A percentile compares a stretch with the other conserved stretches of the same genome.
phyloP scores from a whole-genome alignment of 2,888 invertebrate species.

The Sthenelais limicola region DNA sequence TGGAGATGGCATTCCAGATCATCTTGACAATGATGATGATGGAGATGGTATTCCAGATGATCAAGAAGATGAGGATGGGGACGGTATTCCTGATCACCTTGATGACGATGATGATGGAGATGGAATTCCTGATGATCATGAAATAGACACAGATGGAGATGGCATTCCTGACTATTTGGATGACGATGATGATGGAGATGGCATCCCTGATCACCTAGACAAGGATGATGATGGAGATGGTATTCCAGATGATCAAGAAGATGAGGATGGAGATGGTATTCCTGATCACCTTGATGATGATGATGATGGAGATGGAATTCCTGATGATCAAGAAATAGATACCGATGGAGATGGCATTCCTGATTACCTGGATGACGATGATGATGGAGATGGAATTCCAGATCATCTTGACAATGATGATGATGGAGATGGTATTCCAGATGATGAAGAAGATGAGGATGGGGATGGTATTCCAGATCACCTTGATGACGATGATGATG shows the following conservation, averaged over 20 bases:
- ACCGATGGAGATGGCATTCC: slow-evolving; percentile 56
- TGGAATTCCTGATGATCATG: slow-evolving; percentile 58
- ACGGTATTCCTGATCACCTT: slow-evolving; percentile 56
- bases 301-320: slow-evolving; percentile 58
- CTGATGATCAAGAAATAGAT: slow-evolving; percentile 50
- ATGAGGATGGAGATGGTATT: slow-evolving; percentile 53
- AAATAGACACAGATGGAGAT: slow-evolving; percentile 50
- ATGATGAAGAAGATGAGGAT: slow-evolving; percentile 47
- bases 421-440: slow-evolving; percentile 49
- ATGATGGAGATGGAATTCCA: slow-evolving; percentile 55
- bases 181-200: slow-evolving; percentile 54
- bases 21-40: slow-evolving; percentile 52
- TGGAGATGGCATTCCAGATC: slow-evolving; percentile 59
- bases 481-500: slow-evolving; percentile 47
- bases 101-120: slow-evolving; percentile 53
- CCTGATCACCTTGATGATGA: slow-evolving; percentile 54
- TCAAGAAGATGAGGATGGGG: slow-evolving; percentile 60
- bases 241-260: slow-evolving; percentile 21
- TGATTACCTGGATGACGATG: slow-evolving; percentile 45
- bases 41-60: slow-evolving; percentile 56
- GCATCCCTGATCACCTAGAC: slow-evolving; percentile 50
- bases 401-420: slow-evolving; percentile 56
- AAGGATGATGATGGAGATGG: slow-evolving; percentile 39
- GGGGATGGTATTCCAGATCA: slow-evolving; percentile 65
- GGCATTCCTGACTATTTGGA: slow-evolving; percentile 52